Percentiles rank a stretch among this genome's conserved stretches.
Conservation (phyloP, 2,797 vertebrate species). For the Clangula hyemalis region DNA sequence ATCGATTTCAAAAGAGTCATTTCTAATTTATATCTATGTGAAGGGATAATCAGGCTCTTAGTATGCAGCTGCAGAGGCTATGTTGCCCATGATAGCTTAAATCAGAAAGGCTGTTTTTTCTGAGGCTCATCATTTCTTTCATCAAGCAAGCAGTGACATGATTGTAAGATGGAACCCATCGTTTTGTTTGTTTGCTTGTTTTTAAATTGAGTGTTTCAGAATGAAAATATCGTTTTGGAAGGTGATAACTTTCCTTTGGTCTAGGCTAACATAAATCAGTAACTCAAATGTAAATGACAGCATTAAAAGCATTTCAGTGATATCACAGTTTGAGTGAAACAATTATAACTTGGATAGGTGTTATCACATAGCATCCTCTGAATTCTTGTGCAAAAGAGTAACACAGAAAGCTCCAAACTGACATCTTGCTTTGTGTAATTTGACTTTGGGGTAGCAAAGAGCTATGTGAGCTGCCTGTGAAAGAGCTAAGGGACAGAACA, state of each 20-base stretch:
- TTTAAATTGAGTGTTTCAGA: conserved; percentile 13
- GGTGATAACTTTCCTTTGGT: not conserved
- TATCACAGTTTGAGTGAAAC: not conserved
- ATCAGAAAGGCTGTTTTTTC: conserved; percentile 43
- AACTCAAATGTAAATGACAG: not conserved
- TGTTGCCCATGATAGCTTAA: conserved; percentile 8
- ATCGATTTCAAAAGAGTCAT: not conserved
- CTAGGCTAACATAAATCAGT: not conserved
- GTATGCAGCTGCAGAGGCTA: conserved; percentile 42
- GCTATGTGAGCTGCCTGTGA: not conserved
- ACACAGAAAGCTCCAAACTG: not conserved
- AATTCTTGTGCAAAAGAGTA: not conserved
- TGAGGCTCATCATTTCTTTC: conserved; percentile 30
- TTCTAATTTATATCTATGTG: conserved; percentile 45
- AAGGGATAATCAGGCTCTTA: conserved; percentile 46
- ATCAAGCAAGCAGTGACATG: conserved; percentile 21
- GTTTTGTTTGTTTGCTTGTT: not conserved
- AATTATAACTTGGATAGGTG: not conserved
- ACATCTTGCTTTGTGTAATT: not conserved
- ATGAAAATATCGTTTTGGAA: not conserved
- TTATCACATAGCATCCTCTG: not conserved
- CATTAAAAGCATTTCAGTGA: not conserved
- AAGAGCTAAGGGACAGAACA: not conserved
- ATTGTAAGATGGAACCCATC: not conserved
- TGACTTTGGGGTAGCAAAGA: not conserved